Evolutionary conservation across 92 coral and sea anemone species (phyloP), one percentile per base, ranked within the genome.

Genomic region (Umimayanthus kanabou): DNA sequence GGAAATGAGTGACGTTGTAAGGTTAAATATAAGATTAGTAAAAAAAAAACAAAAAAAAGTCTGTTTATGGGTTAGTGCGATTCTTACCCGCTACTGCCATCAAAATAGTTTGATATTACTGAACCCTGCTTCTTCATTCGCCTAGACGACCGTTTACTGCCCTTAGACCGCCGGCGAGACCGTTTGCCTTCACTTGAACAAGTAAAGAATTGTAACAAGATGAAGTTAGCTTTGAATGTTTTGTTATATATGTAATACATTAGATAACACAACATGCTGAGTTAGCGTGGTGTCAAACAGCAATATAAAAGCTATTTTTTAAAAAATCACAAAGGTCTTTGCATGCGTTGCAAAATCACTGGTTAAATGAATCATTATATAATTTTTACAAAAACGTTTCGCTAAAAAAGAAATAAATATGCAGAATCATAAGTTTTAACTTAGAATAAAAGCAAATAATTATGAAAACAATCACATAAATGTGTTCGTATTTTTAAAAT

Each of bases 41-140:
- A 77, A 20, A 74, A 74, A 9, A 74, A 73, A 73, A n/a, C 39
- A 28, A 9, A 73, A 30, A 11, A 18, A 61, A 61, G 1, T 23
- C 11, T 61, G 25, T 75, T 39, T 39, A 18, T 40, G 26, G 79
- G 45, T 75, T 75, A 39, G 50, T 39, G 79, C n/a, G 49, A 75
- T 77, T 84, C 93, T 88, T 89, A 90, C 97, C 90, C 92, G 81
- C 66, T 50, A 57, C 85, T 72, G 77, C 87, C 84, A 82, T 77
- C 92, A 89, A 88, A 92, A 91, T 90, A 94, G 73, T 92, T 90
- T 66, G 93, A 90, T 92, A 93, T 85, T 15, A 94, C 94, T 47
- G 94, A 90, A 79, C 90, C 90, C 80, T 94, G 98, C 66, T 92
- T 92, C 95, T 91, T 92, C 90, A 94, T 85, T 67, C 89, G 81